Evolutionary conservation across 2,888 invertebrate genomes (phyloP).

Genomic region (Drosophila quasianomalipes): DNA sequence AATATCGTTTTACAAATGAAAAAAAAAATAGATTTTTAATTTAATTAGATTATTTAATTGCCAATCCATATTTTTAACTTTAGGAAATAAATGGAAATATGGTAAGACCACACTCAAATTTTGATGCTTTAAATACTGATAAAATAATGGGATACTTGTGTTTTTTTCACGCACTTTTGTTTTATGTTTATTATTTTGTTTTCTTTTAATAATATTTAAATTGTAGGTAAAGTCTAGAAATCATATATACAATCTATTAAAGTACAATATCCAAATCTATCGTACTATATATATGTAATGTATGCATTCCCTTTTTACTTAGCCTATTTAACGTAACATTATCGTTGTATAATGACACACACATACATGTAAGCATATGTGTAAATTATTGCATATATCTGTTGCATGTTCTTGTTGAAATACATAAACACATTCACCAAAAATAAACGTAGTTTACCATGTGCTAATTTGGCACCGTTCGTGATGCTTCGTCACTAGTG

Average conservation of each 20-base stretch:
- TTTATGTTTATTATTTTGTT: constrained; percentile 1
- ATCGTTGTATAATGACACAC: constrained; percentile 14
- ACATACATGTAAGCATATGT: neutral
- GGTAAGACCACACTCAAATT: neutral
- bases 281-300: neutral
- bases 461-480: constrained; percentile 4
- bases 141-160: neutral
- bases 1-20: neutral
- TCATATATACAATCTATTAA: constrained; percentile 25
- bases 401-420: constrained; percentile 7
- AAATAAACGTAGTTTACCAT: constrained; percentile 26
- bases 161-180: no score
- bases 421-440: constrained; percentile 40
- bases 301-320: neutral
- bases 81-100: neutral
- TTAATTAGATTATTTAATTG: no score
- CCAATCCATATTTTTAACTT: neutral
- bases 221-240: constrained; percentile 1
- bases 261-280: constrained; percentile 33
- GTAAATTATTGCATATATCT: neutral
- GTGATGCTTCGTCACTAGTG: neutral
- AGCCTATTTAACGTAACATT: constrained; percentile 7
- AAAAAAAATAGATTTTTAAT: no score
- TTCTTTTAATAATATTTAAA: constrained; percentile 7
- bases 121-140: neutral